phyloP scores from a whole-genome alignment of 1,140 invertebrate genomes.

The Orchesella cincta region DNA sequence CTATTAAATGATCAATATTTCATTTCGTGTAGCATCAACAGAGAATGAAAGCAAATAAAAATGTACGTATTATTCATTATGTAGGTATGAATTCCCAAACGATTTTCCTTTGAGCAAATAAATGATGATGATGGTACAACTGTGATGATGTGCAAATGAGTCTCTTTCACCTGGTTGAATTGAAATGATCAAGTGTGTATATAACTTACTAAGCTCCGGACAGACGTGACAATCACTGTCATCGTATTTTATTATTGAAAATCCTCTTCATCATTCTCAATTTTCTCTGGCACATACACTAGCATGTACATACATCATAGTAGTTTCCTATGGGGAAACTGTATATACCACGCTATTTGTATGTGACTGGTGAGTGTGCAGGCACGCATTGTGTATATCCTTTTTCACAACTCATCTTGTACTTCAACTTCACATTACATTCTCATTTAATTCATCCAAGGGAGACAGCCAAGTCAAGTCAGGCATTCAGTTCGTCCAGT shows the following conservation, averaged over 20 bases:
- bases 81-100: no score
- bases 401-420: constrained; percentile 4
- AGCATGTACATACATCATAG: no score
- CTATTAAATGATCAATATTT: no score
- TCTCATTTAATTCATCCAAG: neutral
- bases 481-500: constrained; percentile 1
- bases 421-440: no score
- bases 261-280: constrained; percentile 20
- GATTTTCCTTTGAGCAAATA: constrained; percentile 17
- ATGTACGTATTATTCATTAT: neutral
- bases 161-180: constrained; percentile 7
- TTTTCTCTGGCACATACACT: constrained; percentile 17
- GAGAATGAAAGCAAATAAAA: neutral
- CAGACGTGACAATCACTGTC: neutral
- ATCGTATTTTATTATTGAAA: constrained; percentile 21
- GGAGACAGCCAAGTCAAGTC: constrained; percentile 17
- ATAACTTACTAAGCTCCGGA: no score
- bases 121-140: constrained; percentile 1
- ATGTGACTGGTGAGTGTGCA: no score
- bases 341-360: no score
- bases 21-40: no score
- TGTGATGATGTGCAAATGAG: constrained; percentile 9
- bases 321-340: no score
- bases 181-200: constrained; percentile 3
- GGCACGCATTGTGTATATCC: neutral